Conservation (phyloP, 2,797 vertebrate genomes). For the Macroramphosus scolopax region DNA sequence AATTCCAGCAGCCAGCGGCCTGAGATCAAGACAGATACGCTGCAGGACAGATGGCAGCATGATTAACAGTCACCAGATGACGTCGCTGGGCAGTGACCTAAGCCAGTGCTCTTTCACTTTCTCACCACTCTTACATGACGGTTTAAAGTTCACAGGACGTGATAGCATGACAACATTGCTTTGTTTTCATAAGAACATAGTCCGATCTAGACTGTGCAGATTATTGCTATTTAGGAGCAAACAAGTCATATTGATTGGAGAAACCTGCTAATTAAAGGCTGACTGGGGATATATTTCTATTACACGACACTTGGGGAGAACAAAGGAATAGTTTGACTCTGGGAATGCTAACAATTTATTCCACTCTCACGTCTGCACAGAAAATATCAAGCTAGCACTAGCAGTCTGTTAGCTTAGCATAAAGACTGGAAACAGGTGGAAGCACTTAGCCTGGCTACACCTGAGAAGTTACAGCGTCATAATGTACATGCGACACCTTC, state of each 20-base stretch:
- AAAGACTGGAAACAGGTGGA: neutral
- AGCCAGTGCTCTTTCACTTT: slow-evolving; percentile 28
- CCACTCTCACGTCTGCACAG: too few relatives aligned
- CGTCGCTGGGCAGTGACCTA: slow-evolving; percentile 24
- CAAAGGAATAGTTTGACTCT: neutral
- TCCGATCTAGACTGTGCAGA: too few relatives aligned
- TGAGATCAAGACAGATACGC: slow-evolving; percentile 49
- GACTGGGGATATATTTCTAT: too few relatives aligned
- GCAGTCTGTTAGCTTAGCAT: slow-evolving; percentile 1
- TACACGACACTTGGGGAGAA: too few relatives aligned
- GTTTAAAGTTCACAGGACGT: too few relatives aligned
- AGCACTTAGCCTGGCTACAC: neutral
- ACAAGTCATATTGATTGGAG: too few relatives aligned
- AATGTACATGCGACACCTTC: neutral
- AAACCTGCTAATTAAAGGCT: too few relatives aligned
- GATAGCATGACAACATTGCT: neutral
- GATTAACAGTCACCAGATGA: slow-evolving; percentile 59
- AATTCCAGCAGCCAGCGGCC: slow-evolving; percentile 47
- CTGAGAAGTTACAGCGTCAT: neutral
- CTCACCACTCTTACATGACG: slow-evolving; percentile 1
- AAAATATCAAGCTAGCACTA: neutral
- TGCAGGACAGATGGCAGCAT: slow-evolving; percentile 59
- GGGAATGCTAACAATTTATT: too few relatives aligned
- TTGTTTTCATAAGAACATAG: too few relatives aligned
- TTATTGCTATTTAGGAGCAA: too few relatives aligned